phyloP scores from a whole-genome alignment of 2,797 vertebrate genomes.

The Ambastaia sidthimunki region DNA sequence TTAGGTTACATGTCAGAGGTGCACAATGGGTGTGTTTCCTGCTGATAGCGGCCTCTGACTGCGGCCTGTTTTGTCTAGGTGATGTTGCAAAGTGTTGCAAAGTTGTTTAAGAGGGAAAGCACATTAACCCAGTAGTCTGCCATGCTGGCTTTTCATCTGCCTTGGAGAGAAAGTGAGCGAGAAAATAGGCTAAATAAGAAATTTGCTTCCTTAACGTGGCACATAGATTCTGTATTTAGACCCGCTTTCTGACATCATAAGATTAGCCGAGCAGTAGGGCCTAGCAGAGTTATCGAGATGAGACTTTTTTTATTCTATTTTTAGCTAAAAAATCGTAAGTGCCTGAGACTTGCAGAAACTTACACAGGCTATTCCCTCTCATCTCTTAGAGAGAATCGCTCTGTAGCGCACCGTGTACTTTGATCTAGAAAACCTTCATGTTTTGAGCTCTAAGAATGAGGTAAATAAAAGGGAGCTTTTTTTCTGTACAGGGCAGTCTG shows the following conservation, averaged over 20 bases:
- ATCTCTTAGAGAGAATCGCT: conserved; percentile 1
- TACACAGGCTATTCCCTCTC: conserved; percentile 57
- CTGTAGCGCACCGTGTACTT: conserved; percentile 63
- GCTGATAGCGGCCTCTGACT: conserved; percentile 58
- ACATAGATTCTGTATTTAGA: neutral
- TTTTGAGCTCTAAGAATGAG: conserved; percentile 10
- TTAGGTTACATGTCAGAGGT: conserved; percentile 60
- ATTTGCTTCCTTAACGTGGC: neutral
- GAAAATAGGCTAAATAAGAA: conserved; percentile 22
- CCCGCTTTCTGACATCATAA: neutral
- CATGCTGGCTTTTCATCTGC: conserved; percentile 5
- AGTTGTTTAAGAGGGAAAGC: conserved; percentile 41
- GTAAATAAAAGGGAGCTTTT: conserved; percentile 21
- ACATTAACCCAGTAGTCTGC: conserved; percentile 17
- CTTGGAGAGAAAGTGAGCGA: neutral
- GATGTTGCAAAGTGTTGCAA: conserved; percentile 28
- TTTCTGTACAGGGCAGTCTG: conserved; percentile 19
- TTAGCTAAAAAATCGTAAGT: conserved; percentile 35
- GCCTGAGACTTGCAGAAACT: conserved; percentile 58
- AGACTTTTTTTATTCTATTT: conserved; percentile 53
- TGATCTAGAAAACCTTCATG: conserved; percentile 67
- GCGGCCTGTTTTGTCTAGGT: conserved; percentile 26
- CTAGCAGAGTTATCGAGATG: neutral
- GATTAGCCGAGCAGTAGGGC: neutral
- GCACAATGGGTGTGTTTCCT: conserved; percentile 58